Evolutionary conservation across 2,113 vertebrate species (phyloP).

Genomic region (Gambusia holbrooki): DNA sequence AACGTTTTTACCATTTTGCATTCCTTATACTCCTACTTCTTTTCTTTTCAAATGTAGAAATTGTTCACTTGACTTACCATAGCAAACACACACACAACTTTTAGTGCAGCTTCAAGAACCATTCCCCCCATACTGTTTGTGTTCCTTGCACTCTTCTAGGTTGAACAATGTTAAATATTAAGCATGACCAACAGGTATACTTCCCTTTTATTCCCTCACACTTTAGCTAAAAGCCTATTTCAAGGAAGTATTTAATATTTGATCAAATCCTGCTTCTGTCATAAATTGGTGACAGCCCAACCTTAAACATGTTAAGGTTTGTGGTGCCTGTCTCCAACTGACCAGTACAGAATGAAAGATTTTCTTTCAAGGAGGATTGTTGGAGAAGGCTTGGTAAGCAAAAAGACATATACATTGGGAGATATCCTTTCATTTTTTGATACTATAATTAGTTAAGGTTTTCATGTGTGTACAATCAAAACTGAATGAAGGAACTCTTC

Average conservation of each 20-base stretch:
- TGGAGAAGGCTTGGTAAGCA: neutral
- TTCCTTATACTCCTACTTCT: neutral
- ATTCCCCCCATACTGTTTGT: neutral
- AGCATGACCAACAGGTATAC: neutral
- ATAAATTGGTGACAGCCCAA: neutral
- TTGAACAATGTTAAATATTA: neutral
- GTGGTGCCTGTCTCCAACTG: neutral
- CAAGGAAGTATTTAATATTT: neutral
- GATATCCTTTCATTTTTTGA: neutral
- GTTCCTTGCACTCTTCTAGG: neutral
- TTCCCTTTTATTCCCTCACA: neutral
- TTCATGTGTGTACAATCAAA: neutral
- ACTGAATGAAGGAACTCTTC: neutral
- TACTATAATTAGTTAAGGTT: neutral
- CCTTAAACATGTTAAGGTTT: neutral
- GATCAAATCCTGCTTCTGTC: neutral
- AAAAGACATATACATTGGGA: neutral
- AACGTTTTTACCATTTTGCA: neutral
- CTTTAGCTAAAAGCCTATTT: neutral
- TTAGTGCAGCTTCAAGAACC: neutral
- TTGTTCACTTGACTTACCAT: no score
- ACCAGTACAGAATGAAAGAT: neutral
- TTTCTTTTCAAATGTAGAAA: neutral
- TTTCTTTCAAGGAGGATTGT: neutral
- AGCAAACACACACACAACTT: neutral